phyloP scores from a whole-genome alignment of 1,140 invertebrate species.

The Belonocnema kinseyi region DNA sequence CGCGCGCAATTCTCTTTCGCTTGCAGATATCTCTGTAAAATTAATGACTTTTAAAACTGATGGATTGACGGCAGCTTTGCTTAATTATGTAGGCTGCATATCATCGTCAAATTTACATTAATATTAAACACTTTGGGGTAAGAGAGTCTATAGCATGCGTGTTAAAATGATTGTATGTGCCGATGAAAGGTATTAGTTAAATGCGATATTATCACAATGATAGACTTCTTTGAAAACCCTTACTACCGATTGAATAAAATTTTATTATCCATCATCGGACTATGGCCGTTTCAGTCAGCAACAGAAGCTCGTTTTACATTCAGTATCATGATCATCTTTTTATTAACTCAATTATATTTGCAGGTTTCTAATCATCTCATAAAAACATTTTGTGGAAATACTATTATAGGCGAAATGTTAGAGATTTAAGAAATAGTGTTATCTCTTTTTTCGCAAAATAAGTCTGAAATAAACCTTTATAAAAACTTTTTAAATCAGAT shows the following conservation, averaged over 20 bases:
- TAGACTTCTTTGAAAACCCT: neutral
- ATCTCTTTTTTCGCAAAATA: no score
- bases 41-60: neutral
- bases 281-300: neutral
- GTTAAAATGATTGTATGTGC: neutral
- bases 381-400: neutral
- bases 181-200: neutral
- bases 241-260: constrained; percentile 10
- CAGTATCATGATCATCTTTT: neutral
- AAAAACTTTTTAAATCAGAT: no score
- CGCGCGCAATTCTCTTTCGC: neutral
- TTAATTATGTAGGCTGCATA: neutral
- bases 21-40: neutral
- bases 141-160: neutral
- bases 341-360: constrained; percentile 9
- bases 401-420: no score
- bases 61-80: neutral
- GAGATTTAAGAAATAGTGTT: no score
- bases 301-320: neutral
- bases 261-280: neutral
- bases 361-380: neutral
- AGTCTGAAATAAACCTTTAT: no score
- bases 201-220: neutral
- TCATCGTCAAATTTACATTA: neutral
- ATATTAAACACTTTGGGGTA: neutral